Percentiles rank a stretch among this genome's conserved stretches.
Evolutionary conservation across 2,797 vertebrate genomes (phyloP).

Genomic region (Manis crassicaudata): DNA sequence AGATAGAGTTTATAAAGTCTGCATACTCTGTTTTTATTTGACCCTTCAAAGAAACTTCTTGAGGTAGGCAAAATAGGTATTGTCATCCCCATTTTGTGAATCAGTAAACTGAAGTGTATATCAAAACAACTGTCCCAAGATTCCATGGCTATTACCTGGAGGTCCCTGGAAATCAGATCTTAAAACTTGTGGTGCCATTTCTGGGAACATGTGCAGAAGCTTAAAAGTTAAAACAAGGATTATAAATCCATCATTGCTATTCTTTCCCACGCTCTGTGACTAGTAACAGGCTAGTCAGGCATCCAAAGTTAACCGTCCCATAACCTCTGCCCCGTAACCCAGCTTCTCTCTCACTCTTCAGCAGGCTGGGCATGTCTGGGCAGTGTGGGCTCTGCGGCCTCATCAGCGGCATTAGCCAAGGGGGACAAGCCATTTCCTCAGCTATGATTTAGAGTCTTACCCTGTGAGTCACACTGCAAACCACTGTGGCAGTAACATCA

Average conservation of each 20-base stretch:
- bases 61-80: neutral
- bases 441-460: conserved; percentile 7
- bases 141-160: neutral
- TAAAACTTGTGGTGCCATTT: neutral
- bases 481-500: neutral
- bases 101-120: neutral
- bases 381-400: neutral
- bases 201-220: neutral
- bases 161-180: neutral
- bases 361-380: neutral
- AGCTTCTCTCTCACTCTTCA: neutral
- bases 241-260: neutral
- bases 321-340: neutral
- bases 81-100: neutral
- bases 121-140: neutral
- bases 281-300: neutral
- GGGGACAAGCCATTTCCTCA: neutral
- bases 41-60: neutral
- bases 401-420: neutral
- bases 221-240: neutral
- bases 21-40: neutral
- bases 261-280: neutral
- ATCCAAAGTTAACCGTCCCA: neutral
- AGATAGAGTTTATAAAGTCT: neutral
- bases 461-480: conserved; percentile 33